These are phyloP conservation scores for Muscicapa striata DNA, from an alignment of 2,797 vertebrate genomes.

Conservation along the genomic window DNA sequence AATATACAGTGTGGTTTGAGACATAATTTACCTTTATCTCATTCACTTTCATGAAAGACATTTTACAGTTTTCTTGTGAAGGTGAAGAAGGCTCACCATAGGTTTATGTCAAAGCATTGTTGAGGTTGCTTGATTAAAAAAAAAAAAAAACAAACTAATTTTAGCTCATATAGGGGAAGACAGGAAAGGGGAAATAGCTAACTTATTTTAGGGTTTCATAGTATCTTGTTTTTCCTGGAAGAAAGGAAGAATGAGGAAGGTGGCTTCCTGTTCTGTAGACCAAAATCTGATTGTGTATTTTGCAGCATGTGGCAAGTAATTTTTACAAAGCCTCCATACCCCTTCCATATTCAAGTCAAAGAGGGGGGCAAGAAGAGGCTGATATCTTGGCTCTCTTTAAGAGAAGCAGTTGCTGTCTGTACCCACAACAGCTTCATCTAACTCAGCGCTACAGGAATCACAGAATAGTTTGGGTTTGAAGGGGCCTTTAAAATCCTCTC, in stretches of 20 bases:
- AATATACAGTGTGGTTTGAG: not conserved
- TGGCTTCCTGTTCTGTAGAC: constrained; percentile 44
- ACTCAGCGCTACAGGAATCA: not conserved
- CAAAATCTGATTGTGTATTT: not conserved
- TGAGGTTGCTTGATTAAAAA: not conserved
- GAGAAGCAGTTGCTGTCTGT: not conserved
- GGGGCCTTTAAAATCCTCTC: not conserved
- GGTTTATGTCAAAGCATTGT: not conserved
- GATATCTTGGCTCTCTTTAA: not conserved
- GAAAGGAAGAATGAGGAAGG: constrained; percentile 28
- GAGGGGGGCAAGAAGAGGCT: not conserved
- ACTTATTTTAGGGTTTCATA: not conserved
- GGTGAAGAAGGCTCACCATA: not conserved
- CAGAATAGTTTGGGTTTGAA: not conserved
- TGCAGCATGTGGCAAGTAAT: not conserved
- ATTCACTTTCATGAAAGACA: not conserved
- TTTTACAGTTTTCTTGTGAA: not conserved
- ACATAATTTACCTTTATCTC: not conserved
- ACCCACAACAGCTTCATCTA: not conserved
- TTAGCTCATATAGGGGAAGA: not conserved
- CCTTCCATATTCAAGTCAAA: not conserved
- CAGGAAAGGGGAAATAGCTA: not conserved
- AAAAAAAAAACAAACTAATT: not conserved
- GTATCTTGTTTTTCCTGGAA: constrained; percentile 31
- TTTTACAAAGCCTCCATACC: not conserved